A percentile compares a stretch with the other conserved stretches of the same genome.
These are phyloP conservation scores for Acrossocheilus wenchowensis DNA, from an alignment of 2,797 vertebrate species.

Conservation along the genomic window DNA sequence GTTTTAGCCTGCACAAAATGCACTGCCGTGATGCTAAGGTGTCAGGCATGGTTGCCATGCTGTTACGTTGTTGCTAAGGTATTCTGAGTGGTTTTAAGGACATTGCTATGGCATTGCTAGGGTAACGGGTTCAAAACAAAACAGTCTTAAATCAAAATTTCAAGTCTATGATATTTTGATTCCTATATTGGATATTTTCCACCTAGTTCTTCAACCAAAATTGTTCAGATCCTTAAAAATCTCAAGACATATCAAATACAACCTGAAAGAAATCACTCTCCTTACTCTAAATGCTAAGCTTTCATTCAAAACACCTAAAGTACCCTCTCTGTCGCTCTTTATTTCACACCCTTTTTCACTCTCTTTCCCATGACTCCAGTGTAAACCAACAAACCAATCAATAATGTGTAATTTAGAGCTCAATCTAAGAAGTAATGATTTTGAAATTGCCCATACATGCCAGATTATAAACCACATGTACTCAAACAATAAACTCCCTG, in stretches of 20 bases:
- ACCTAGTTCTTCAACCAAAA: not conserved
- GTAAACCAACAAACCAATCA: slow-evolving; percentile 30
- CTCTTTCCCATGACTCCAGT: not conserved
- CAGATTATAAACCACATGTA: slow-evolving; percentile 7
- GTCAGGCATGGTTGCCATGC: not conserved
- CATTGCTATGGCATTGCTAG: not conserved
- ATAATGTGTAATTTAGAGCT: slow-evolving; percentile 40
- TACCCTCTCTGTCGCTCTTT: not conserved
- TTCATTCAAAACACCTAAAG: not conserved
- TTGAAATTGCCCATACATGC: slow-evolving; percentile 20
- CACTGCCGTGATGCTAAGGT: not conserved
- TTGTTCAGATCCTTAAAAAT: not conserved
- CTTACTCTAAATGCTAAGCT: not conserved
- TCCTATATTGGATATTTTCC: not conserved
- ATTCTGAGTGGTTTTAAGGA: not conserved
- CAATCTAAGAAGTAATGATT: slow-evolving; percentile 33
- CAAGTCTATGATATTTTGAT: not conserved
- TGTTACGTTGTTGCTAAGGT: not conserved
- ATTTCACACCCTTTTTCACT: not conserved
- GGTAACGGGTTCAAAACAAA: not conserved
- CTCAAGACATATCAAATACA: slow-evolving; percentile 3
- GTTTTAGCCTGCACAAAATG: not conserved
- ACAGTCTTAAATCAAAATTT: not conserved
- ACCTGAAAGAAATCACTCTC: not conserved
- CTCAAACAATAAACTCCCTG: slow-evolving; percentile 24